Percentiles rank a stretch among this genome's conserved stretches.
Conservation (phyloP, 2,888 invertebrate species). For the Drosophila paramelanica region DNA sequence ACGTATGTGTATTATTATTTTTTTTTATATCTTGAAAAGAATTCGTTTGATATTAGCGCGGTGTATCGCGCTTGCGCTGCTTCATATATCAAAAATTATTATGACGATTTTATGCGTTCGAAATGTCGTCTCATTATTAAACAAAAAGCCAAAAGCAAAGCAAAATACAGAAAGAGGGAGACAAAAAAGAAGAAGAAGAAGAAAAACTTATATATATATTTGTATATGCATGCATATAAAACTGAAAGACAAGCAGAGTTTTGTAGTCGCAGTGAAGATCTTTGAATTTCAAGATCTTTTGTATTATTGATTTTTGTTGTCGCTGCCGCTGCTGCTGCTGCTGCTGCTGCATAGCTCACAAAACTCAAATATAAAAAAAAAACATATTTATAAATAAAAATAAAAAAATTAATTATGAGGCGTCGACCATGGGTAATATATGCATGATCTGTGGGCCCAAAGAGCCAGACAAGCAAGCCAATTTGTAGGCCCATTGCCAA, state of each 20-base stretch:
- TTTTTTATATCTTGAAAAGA: constrained; percentile 80
- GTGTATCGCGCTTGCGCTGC: constrained; percentile 82
- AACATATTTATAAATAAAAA: constrained; percentile 5
- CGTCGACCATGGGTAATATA: constrained; percentile 51
- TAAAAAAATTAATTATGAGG: constrained; percentile 62
- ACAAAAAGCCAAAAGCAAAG: constrained; percentile 70
- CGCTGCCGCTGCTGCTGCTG: constrained; percentile 1
- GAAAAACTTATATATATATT: constrained; percentile 8
- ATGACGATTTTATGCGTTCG: constrained; percentile 85
- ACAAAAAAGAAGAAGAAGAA: constrained; percentile 15
- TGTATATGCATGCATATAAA: constrained; percentile 37
- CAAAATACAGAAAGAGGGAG: constrained; percentile 55
- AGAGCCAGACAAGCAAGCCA: constrained; percentile 65
- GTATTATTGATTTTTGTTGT: constrained; percentile 69
- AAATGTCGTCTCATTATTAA: constrained; percentile 85
- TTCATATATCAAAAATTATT: constrained; percentile 85
- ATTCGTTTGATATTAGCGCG: constrained; percentile 84
- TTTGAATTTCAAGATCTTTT: constrained; percentile 56
- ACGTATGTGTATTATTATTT: constrained; percentile 13
- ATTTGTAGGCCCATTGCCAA: constrained; percentile 74
- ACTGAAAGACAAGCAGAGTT: constrained; percentile 37
- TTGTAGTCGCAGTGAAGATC: constrained; percentile 42
- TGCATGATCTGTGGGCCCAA: constrained; percentile 46
- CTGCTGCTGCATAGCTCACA: constrained; percentile 38
- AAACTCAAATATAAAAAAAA: constrained; percentile 2